Percentiles rank a stretch among this genome's conserved stretches.
These are phyloP conservation scores for Cynoglossus semilaevis DNA, from an alignment of 2,113 vertebrate species.

Conservation along the genomic window DNA sequence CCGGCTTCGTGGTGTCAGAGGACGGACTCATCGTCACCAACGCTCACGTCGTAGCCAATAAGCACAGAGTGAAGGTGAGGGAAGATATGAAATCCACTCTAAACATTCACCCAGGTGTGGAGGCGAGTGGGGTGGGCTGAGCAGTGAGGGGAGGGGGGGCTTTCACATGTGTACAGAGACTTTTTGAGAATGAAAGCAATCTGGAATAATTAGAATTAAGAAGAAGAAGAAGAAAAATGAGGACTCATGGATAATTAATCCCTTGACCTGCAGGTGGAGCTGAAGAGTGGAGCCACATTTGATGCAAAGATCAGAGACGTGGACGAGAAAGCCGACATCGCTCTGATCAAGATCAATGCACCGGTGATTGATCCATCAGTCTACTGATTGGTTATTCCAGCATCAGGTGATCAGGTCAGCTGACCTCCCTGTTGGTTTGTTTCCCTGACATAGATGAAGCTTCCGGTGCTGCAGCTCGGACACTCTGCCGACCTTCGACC, in stretches of 20 bases:
- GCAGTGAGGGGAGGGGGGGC: no score
- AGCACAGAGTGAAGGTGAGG: constrained; percentile 84
- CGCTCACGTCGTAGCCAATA: constrained; percentile 96
- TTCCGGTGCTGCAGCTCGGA: constrained; percentile 90
- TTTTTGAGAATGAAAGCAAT: no score
- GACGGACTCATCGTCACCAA: constrained; percentile 97
- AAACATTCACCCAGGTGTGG: no score
- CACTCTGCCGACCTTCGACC: constrained; percentile 92
- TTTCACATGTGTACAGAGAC: no score
- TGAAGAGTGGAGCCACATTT: constrained; percentile 86
- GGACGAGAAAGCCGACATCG: constrained; percentile 96
- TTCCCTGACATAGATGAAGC: constrained; percentile 76
- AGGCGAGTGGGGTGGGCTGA: no score
- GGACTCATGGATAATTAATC: no score
- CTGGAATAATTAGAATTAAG: no score
- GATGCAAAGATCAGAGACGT: constrained; percentile 96
- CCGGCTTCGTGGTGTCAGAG: constrained; percentile 93
- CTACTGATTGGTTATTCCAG: no score
- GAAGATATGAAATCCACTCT: no score
- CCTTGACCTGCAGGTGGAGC: constrained; percentile 78
- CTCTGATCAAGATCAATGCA: constrained; percentile 91
- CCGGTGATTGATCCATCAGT: constrained; percentile 76
- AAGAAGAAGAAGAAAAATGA: no score
- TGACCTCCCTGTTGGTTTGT: neutral
- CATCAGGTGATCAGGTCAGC: no score